Evolutionary conservation across 1,140 invertebrate species (phyloP).

Genomic region (Pentalonia nigronervosa): DNA sequence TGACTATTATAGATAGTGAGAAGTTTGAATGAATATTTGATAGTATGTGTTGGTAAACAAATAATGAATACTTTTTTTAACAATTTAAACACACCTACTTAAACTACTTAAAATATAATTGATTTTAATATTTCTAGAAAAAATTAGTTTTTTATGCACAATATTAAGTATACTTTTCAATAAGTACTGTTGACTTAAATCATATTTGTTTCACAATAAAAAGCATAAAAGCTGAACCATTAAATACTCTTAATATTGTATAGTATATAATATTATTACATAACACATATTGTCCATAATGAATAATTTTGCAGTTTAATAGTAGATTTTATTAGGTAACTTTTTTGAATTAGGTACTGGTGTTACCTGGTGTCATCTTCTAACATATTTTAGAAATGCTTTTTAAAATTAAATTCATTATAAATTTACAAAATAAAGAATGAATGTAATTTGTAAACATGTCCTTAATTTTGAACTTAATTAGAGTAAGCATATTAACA

Average conservation of each 20-base stretch:
- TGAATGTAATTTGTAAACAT: too few relatives aligned
- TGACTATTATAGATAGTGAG: neutral
- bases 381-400: neutral
- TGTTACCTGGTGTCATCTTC: neutral
- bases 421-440: too few relatives aligned
- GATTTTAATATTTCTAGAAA: neutral
- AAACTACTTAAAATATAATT: neutral
- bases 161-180: neutral
- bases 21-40: neutral
- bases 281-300: neutral
- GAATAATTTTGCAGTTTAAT: neutral
- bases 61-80: neutral
- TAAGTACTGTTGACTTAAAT: neutral
- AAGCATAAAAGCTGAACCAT: neutral
- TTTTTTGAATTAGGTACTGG: neutral
- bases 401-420: too few relatives aligned
- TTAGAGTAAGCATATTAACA: too few relatives aligned
- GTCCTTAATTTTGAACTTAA: too few relatives aligned
- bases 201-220: neutral
- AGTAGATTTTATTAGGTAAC: neutral
- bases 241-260: neutral
- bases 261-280: neutral
- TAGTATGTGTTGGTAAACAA: neutral
- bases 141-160: neutral
- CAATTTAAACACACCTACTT: neutral